Evolutionary conservation across 2,113 vertebrate genomes (phyloP), one percentile per base, ranked within the genome.

Genomic region (Sinocyclocheilus maitianheensis): DNA sequence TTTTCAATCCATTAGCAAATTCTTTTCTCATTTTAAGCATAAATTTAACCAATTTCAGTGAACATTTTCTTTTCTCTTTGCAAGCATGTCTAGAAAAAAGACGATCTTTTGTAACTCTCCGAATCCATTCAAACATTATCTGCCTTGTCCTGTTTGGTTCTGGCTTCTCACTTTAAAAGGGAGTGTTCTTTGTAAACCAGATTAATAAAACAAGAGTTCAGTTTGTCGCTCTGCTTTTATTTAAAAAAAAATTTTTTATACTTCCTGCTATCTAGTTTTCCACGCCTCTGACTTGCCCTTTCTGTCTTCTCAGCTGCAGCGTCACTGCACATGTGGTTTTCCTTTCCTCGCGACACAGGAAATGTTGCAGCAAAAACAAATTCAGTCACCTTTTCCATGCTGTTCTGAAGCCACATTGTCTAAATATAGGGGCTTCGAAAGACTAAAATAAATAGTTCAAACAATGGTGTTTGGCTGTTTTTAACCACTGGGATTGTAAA

Each of bases 371-470:
- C 91, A 94, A 95, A 95, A 91, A 89, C 92, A 94, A 94, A 93
- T 93, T 91, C 86, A 93, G 93, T 95, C 95, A 95, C 93, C 94
- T 92, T 96, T 96, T 96, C 95, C 95, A 95, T 89, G 86, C 92
- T 89, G 91, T 89, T 93, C 90, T 90, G 62, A 86, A 89, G 90
- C 94, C 94, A 90, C 92, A 92, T 67, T 30, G 88, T 89, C 92
- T 95, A 94, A 94, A 94, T 93, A 94, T 95, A 95, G 93, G 90
- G 82, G 76, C 82, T 85, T 81, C 67, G 81, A 83, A 88, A 58
- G 88, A 90, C 91, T 85, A 90, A 93, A 95, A 95, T 94, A 95
- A 92, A 92, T 91, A 87, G 90, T 92, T 94, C 88, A 86, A 91
- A 92, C 91, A 92, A 90, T 90, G 71, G 88, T 71, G 86, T 85